Conservation (phyloP, 1,140 invertebrate species). For the Cydia strobilella region DNA sequence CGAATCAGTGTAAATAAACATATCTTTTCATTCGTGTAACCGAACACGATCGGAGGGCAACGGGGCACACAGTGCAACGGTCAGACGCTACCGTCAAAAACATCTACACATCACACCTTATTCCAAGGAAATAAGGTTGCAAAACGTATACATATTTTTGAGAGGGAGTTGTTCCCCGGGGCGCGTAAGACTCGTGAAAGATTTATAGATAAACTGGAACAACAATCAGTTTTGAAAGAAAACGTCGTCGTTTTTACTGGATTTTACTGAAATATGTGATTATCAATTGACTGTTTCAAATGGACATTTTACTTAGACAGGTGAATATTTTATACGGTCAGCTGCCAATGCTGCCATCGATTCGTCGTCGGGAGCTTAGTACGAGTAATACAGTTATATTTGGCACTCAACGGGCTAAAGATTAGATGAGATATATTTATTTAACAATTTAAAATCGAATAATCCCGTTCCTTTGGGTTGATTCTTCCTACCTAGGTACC, state of each 20-base stretch:
- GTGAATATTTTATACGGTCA: no score
- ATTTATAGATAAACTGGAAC: slow-evolving; percentile 3
- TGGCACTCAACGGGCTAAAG: no score
- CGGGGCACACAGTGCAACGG: slow-evolving; percentile 2
- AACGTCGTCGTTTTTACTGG: background rate
- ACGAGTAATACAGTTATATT: no score
- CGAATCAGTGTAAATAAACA: slow-evolving; percentile 11
- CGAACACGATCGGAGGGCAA: slow-evolving; percentile 12
- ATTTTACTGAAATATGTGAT: background rate
- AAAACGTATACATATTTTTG: background rate
- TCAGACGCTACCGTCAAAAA: background rate
- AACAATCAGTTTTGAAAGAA: background rate
- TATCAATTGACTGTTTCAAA: no score
- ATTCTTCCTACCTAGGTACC: no score
- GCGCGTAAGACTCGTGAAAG: background rate
- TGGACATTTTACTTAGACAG: background rate
- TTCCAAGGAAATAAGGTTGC: background rate
- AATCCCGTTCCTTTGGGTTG: no score
- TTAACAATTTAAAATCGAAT: no score
- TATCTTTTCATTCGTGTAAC: slow-evolving; percentile 14
- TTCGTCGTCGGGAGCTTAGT: no score
- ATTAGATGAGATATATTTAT: no score
- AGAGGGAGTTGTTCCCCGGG: background rate
- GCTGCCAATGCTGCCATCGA: no score
- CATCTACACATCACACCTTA: background rate